Evolutionary conservation across 2,797 vertebrate species (phyloP).

Genomic region (Parotocinclus haroldoi): DNA sequence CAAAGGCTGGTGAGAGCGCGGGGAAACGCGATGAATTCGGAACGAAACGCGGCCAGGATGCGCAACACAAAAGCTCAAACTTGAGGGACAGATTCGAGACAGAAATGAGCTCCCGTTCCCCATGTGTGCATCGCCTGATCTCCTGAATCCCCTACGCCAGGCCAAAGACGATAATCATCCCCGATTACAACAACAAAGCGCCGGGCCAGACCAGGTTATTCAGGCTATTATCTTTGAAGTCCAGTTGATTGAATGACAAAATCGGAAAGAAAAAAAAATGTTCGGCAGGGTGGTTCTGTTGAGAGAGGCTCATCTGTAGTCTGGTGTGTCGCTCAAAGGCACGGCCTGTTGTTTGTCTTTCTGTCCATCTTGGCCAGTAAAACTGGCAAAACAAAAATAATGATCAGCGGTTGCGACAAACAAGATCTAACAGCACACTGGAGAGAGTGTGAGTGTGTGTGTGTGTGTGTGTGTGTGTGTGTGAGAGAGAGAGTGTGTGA

Average conservation of each 20-base stretch:
- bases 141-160: no score
- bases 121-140: no score
- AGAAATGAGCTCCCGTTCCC: no score
- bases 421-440: constrained; percentile 23
- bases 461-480: constrained; percentile 15
- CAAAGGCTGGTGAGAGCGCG: neutral
- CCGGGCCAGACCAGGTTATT: no score
- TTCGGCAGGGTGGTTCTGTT: neutral
- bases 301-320: neutral
- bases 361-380: neutral
- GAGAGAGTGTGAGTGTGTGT: constrained; percentile 30
- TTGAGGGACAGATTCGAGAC: no score
- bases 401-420: constrained; percentile 26
- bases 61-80: no score
- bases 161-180: no score
- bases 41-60: no score
- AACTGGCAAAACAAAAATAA: constrained; percentile 25
- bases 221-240: no score
- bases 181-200: no score
- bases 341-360: neutral
- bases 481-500: constrained; percentile 19
- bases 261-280: neutral
- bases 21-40: no score
- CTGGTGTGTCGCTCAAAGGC: constrained; percentile 11
- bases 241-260: no score